These are phyloP conservation scores for Rhopalosiphum maidis DNA, from an alignment of 1,140 invertebrate genomes.

Conservation along the genomic window DNA sequence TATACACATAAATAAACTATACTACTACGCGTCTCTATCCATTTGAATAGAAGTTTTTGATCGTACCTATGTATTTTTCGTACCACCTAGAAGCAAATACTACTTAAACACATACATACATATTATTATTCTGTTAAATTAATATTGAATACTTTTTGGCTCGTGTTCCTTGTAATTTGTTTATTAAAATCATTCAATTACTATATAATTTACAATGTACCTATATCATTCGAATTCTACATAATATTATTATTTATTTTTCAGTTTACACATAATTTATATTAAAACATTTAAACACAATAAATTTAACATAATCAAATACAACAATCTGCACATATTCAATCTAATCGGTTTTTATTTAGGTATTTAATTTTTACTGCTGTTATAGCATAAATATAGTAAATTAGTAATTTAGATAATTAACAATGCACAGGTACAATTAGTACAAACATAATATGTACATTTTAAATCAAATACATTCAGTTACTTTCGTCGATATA, in stretches of 20 bases:
- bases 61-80: neutral
- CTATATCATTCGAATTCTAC: neutral
- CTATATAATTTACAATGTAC: neutral
- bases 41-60: slow-evolving; percentile 10
- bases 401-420: neutral
- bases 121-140: neutral
- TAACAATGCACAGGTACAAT: neutral
- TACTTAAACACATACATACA: neutral
- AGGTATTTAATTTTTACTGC: neutral
- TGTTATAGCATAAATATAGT: neutral
- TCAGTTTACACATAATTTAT: neutral
- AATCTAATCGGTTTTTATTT: neutral
- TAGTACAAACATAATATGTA: neutral
- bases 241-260: slow-evolving; percentile 14
- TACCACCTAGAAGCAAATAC: neutral
- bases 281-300: neutral
- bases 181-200: too few relatives aligned
- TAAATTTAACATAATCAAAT: neutral
- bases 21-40: neutral
- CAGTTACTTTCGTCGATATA: neutral
- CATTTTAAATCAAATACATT: neutral
- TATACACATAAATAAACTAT: neutral
- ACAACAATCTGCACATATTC: neutral
- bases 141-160: slow-evolving; percentile 1
- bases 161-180: neutral